A percentile compares a stretch with the other conserved stretches of the same genome.
Conservation (phyloP, 2,113 vertebrate genomes). For the Oreotrochilus melanogaster region DNA sequence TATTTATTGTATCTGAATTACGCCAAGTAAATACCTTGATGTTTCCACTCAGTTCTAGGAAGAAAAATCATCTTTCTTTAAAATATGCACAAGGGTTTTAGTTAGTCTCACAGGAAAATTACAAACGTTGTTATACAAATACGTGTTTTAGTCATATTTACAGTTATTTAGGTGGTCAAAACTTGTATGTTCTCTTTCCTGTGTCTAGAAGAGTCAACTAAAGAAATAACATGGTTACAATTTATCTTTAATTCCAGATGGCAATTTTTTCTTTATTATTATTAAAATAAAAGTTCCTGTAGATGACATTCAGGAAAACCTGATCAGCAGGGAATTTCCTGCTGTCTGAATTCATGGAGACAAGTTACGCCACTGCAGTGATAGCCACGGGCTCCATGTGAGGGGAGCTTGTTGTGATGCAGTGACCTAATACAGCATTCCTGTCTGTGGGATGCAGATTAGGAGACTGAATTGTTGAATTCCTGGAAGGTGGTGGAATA, state of each 20-base stretch:
- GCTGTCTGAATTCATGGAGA: constrained; percentile 67
- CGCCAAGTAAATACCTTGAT: constrained; percentile 38
- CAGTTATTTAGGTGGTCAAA: not conserved
- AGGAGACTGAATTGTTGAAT: constrained; percentile 35
- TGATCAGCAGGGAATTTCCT: constrained; percentile 75
- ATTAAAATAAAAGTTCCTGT: constrained; percentile 49
- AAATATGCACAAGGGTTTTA: not conserved
- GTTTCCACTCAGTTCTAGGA: constrained; percentile 47
- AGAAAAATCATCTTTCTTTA: constrained; percentile 20
- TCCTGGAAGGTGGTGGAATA: constrained; percentile 56
- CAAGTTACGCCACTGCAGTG: constrained; percentile 9
- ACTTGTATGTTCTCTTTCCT: not conserved
- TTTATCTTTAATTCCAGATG: constrained; percentile 60
- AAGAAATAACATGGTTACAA: not conserved
- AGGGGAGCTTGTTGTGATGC: constrained; percentile 23
- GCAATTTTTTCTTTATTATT: constrained; percentile 23
- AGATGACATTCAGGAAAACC: constrained; percentile 68
- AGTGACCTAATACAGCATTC: constrained; percentile 42
- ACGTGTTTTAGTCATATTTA: not conserved
- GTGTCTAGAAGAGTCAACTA: not conserved
- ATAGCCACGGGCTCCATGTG: constrained; percentile 47
- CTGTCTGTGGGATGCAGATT: constrained; percentile 65
- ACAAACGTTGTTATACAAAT: not conserved
- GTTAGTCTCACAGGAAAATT: constrained; percentile 18
- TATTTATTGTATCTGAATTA: constrained; percentile 26